A percentile compares a stretch with the other conserved stretches of the same genome.
Evolutionary conservation across 2,113 vertebrate species (phyloP).

Genomic region (Genyomyrus donnyi): DNA sequence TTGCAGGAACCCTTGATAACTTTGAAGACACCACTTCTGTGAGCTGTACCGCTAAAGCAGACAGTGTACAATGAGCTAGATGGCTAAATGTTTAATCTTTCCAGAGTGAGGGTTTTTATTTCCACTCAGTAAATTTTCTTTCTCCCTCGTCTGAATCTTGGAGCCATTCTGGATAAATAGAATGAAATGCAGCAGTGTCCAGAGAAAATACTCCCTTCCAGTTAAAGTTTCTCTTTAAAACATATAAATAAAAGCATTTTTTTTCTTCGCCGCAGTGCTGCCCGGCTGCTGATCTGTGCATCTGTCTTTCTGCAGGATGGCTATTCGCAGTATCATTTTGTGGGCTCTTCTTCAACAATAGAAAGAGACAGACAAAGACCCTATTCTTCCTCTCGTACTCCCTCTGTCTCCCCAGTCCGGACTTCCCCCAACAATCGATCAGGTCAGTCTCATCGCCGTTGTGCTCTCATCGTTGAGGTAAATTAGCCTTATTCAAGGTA

Average conservation of each 20-base stretch:
- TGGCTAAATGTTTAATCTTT: not conserved
- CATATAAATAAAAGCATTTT: not conserved
- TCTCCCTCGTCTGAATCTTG: not conserved
- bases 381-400: conserved; percentile 92
- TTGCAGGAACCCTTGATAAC: not conserved
- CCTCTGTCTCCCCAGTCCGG: conserved; percentile 92
- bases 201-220: not conserved
- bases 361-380: conserved; percentile 94
- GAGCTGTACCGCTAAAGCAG: not conserved
- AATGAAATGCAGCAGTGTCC: not conserved
- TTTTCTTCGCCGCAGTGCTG: not conserved
- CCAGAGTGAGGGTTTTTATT: not conserved
- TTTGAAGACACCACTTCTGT: not conserved
- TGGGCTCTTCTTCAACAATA: conserved; percentile 95
- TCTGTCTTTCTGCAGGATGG: conserved; percentile 69
- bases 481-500: not conserved
- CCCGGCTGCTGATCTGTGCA: not conserved
- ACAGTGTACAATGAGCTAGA: not conserved
- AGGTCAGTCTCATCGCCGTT: conserved; percentile 57
- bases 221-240: not conserved
- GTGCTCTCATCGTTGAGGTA: not conserved
- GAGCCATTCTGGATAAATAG: not conserved
- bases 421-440: conserved; percentile 97
- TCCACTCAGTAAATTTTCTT: not conserved
- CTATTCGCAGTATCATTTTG: conserved; percentile 97